Percentiles rank a stretch among this genome's conserved stretches.
Evolutionary conservation across 1,140 invertebrate species (phyloP).

Genomic region (Marisa cornuarietis): DNA sequence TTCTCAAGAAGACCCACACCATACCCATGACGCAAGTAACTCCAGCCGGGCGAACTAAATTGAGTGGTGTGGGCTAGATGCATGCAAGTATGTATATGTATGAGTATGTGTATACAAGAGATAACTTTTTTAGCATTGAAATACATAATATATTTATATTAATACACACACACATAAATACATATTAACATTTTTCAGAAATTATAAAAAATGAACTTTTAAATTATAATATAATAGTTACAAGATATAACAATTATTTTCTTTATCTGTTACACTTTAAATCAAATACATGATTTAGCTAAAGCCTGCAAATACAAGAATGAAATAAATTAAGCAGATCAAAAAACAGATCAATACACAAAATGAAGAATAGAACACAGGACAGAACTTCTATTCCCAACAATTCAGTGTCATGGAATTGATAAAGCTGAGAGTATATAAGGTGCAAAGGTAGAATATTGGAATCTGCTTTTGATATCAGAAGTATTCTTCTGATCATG

Average conservation of each 20-base stretch:
- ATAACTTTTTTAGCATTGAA: too few relatives aligned
- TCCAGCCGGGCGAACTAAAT: conserved; percentile 57
- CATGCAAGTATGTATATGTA: not conserved
- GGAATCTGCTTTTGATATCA: not conserved
- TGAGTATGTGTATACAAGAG: too few relatives aligned
- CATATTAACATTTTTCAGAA: too few relatives aligned
- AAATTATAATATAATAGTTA: too few relatives aligned
- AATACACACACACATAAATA: not conserved
- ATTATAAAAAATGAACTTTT: too few relatives aligned
- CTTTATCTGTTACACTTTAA: too few relatives aligned
- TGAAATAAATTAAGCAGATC: not conserved
- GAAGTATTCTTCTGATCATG: not conserved
- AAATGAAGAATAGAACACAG: too few relatives aligned
- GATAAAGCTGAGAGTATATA: too few relatives aligned
- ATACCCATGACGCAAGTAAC: conserved; percentile 50
- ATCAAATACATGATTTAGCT: too few relatives aligned
- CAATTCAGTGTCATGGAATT: too few relatives aligned
- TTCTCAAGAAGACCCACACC: conserved; percentile 48
- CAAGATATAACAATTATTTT: too few relatives aligned
- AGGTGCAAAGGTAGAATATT: not conserved
- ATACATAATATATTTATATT: not conserved
- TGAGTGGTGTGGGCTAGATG: conserved; percentile 61
- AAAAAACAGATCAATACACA: not conserved
- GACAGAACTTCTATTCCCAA: too few relatives aligned
- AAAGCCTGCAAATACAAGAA: not conserved